Conservation (phyloP, 1,140 invertebrate genomes). For the Drosophila grimshawi region DNA sequence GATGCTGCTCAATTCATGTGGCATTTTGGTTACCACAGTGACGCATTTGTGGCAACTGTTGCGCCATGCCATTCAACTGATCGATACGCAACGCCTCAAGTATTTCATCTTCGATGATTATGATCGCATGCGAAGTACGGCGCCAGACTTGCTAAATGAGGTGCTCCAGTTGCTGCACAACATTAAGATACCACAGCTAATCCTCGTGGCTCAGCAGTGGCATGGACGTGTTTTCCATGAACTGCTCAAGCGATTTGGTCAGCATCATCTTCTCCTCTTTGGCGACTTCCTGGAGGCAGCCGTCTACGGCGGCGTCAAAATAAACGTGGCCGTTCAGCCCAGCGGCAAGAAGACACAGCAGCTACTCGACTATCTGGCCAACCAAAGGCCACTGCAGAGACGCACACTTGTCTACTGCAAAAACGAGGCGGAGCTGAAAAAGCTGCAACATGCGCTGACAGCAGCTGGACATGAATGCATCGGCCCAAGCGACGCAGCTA, state of each 20-base stretch:
- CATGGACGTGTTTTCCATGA: slow-evolving; percentile 21
- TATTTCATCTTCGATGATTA: slow-evolving; percentile 57
- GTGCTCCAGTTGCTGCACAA: slow-evolving; percentile 6
- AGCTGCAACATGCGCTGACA: neutral
- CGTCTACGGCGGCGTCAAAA: slow-evolving; percentile 48
- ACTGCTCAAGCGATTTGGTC: slow-evolving; percentile 2
- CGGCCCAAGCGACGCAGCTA: neutral
- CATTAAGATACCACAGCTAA: slow-evolving; percentile 5
- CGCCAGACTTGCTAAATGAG: slow-evolving; percentile 3
- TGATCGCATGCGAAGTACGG: slow-evolving; percentile 24
- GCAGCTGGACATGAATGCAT: slow-evolving; percentile 34
- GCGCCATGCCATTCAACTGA: neutral
- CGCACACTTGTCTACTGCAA: slow-evolving; percentile 55
- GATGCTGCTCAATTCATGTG: slow-evolving; percentile 54
- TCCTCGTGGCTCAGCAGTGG: slow-evolving; percentile 61
- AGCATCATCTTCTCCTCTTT: slow-evolving; percentile 45
- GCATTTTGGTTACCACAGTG: slow-evolving; percentile 52
- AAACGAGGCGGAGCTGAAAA: slow-evolving; percentile 15
- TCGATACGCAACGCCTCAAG: slow-evolving; percentile 32
- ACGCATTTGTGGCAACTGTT: slow-evolving; percentile 16
- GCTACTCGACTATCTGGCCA: slow-evolving; percentile 23
- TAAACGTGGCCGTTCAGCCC: slow-evolving; percentile 14
- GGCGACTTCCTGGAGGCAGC: slow-evolving; percentile 58
- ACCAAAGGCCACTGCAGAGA: neutral
- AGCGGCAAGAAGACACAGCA: slow-evolving; percentile 10